Base-by-base conservation (phyloP, 2,113 vertebrate genomes). In the Erythrocercus mccallii region DNA sequence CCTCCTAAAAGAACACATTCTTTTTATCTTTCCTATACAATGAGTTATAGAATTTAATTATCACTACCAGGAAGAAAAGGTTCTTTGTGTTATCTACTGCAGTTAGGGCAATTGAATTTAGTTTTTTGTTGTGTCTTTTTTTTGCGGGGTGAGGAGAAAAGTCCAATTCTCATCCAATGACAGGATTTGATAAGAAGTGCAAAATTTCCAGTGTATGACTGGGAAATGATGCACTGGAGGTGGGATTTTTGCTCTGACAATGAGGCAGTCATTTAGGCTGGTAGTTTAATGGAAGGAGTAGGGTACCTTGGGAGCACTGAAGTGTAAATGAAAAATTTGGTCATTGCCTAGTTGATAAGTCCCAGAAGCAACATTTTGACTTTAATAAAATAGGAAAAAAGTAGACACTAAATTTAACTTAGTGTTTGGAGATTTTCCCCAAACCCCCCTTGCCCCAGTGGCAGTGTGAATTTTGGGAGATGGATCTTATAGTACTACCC, bases 41-140 rank as follows among this genome's bases (percentile, higher is more conserved):
- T 80, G 83, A 93, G 28, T 80, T 80, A 83, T 30, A 90, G 82
- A 92, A 86, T 88, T 91, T 88, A 94, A 73, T 92, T 89, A 88
- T 84, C 61, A 15, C 66, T 88, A 20, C 47, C 42, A 79, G 70
- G 42, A 78, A 74, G 24, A 88, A 81, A 79, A 66, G 48, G 33
- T 66, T 88, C 72, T 83, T 47, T 44, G 22, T 86, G 60, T 92
- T 73, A 50, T 78, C 60, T 85, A 28, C 61, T 28, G 25, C 54
- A 23, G 15, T 6, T 56, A 30, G 31, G 61, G 30, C 56, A 64
- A n/a, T 6, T 90, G 27, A 74, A 30, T 61, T 74, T 58, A 47
- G 28, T 11, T 19, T 38, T 65, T 45, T 30, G 5, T 35, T 76
- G 5, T 30, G 5, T n/a, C 17, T 79, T 53, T 66, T 66, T 79